Base-by-base conservation (phyloP, 2,797 vertebrate species). In the Craterocephalus amniculus region DNA sequence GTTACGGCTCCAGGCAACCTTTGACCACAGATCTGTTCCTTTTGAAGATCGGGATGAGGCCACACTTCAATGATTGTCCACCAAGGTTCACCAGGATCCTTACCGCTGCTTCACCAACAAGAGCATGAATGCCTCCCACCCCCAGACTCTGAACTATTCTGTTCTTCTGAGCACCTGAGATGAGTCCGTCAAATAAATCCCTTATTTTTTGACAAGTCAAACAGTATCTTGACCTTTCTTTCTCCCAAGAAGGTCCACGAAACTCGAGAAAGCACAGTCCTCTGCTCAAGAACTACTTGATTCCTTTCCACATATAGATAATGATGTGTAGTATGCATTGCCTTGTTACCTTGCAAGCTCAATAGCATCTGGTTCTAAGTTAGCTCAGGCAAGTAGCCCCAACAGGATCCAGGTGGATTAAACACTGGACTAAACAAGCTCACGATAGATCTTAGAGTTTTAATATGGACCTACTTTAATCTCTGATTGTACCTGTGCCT, bases 61-160 rank as follows among this genome's bases (percentile, higher is more conserved):
- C 72, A 80, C 80, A 73, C n/a, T 63, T 67, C 70, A 80, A 79
- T 81, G 81, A 80, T 78, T 80, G 80, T 85, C 66, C 69, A 67
- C 60, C 24, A n/a, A 78, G 71, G 72, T 68, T 80, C 67, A 77
- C 79, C 68, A 64, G 82, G 79, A 84, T 83, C 77, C 84, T 87
- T 72, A 74, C 55, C n/a, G 34, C 89, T 91, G 89, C 89, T 88
- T 82, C 87, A 88, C 89, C 88, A 88, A 90, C 89, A n/a, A 87
- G 83, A 92, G 88, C 89, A 90, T 89, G 89, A 92, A 91, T 91
- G 88, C 89, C 72, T 52, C 69, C 63, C 76, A 31, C 36, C 67
- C 66, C 65, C 8, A 10, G 72, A 58, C 70, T 62, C 65, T 32
- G 67, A 67, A 58, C 64, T 63, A 36, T 2, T 54, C 48, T 82